Evolutionary conservation across 2,797 vertebrate species (phyloP).

Genomic region (Pantherophis alleghaniensis): DNA sequence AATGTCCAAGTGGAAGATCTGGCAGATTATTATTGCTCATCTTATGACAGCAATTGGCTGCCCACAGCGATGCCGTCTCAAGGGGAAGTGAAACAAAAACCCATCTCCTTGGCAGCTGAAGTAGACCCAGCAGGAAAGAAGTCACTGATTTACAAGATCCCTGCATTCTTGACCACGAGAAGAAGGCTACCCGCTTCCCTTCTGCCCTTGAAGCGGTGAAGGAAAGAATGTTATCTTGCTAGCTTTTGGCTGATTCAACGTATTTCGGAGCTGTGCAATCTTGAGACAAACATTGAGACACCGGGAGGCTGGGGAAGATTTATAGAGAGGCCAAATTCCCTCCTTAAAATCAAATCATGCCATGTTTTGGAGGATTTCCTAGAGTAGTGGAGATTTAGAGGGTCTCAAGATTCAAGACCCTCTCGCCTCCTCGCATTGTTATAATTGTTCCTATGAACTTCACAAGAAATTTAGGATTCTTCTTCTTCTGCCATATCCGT

Average conservation of each 20-base stretch:
- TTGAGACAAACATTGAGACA: background rate
- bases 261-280: background rate
- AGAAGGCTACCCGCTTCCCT: background rate
- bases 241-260: background rate
- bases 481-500: too few species aligned
- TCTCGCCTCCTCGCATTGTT: background rate
- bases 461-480: too few species aligned
- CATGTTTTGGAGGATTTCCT: background rate
- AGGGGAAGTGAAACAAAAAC: constrained; percentile 7
- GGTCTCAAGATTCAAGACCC: background rate
- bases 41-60: background rate
- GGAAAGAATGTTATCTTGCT: background rate
- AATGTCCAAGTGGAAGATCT: background rate
- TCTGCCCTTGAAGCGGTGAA: background rate
- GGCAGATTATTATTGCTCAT: constrained; percentile 12
- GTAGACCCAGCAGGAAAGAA: background rate
- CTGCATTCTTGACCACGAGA: background rate
- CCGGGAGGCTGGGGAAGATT: background rate
- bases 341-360: background rate
- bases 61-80: background rate
- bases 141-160: background rate
- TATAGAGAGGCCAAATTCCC: background rate
- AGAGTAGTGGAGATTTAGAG: background rate
- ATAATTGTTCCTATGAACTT: background rate
- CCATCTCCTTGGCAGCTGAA: background rate